These are phyloP conservation scores for Mellilla xanthometata DNA, from an alignment of 2,888 invertebrate genomes.

Conservation along the genomic window DNA sequence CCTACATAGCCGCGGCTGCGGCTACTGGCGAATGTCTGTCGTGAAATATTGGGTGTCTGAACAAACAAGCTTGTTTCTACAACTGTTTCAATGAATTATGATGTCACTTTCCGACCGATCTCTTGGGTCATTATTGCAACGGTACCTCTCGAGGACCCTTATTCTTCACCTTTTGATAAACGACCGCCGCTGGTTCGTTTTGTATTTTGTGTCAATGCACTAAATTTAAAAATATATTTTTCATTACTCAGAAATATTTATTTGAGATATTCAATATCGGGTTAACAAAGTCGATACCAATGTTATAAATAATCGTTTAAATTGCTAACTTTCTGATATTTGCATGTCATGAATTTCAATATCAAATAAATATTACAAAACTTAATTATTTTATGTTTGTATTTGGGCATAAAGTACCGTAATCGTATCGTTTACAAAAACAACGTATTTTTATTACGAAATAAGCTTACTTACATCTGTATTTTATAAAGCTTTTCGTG, in stretches of 20 bases:
- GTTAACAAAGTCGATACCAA: not conserved
- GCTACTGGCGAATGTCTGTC: slow-evolving; percentile 36
- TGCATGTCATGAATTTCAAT: slow-evolving; percentile 1
- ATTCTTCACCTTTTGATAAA: slow-evolving; percentile 26
- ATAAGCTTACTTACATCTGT: not conserved
- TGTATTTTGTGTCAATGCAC: slow-evolving; percentile 18
- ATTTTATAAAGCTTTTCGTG: not conserved
- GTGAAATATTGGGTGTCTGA: slow-evolving; percentile 42
- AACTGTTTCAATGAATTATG: slow-evolving; percentile 48
- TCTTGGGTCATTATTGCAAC: slow-evolving; percentile 41
- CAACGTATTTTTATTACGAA: not conserved
- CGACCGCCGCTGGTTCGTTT: slow-evolving; percentile 27
- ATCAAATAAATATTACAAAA: slow-evolving; percentile 7
- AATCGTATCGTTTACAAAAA: not conserved
- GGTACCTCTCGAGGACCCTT: slow-evolving; percentile 42
- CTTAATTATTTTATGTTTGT: slow-evolving; percentile 9
- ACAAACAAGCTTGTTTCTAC: slow-evolving; percentile 47
- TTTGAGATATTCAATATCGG: too few relatives aligned
- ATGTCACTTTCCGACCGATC: slow-evolving; percentile 44
- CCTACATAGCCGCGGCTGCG: slow-evolving; percentile 31
- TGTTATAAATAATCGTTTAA: slow-evolving; percentile 8
- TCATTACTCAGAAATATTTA: too few relatives aligned
- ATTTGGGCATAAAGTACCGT: not conserved
- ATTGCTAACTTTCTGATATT: not conserved
- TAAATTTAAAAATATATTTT: not conserved